phyloP scores from a whole-genome alignment of 1,140 invertebrate genomes.

The Aphelenchoides besseyi region DNA sequence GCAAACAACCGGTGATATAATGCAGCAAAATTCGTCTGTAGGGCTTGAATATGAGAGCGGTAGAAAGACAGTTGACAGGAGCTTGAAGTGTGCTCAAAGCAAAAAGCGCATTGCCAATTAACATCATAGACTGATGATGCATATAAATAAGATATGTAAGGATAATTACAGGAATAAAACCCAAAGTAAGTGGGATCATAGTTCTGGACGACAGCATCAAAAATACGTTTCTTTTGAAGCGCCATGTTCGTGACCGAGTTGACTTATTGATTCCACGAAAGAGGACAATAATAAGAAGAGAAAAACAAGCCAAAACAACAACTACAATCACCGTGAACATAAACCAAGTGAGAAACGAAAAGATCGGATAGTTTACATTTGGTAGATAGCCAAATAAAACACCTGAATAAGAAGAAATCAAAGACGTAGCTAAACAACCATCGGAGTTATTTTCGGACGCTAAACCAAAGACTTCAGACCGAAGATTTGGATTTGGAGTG shows the following conservation, averaged over 20 bases:
- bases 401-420: background rate
- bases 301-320: conserved; percentile 2
- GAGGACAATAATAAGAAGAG: background rate
- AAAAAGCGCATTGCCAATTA: background rate
- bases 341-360: background rate
- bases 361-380: background rate
- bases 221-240: conserved; percentile 6
- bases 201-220: conserved; percentile 5
- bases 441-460: background rate
- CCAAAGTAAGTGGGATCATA: background rate
- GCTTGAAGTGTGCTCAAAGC: background rate
- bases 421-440: background rate
- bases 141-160: background rate
- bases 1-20: background rate
- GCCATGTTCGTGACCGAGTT: background rate
- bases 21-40: background rate
- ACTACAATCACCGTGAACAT: background rate
- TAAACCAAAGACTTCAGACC: background rate
- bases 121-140: background rate
- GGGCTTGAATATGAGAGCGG: background rate
- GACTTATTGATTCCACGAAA: conserved; percentile 3
- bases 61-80: background rate
- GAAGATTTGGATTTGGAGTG: background rate
- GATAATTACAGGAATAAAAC: background rate
- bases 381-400: background rate